A percentile compares a stretch with the other conserved stretches of the same genome.
These are phyloP conservation scores for Ormyrus thymus DNA, from an alignment of 2,888 invertebrate species.

Conservation along the genomic window DNA sequence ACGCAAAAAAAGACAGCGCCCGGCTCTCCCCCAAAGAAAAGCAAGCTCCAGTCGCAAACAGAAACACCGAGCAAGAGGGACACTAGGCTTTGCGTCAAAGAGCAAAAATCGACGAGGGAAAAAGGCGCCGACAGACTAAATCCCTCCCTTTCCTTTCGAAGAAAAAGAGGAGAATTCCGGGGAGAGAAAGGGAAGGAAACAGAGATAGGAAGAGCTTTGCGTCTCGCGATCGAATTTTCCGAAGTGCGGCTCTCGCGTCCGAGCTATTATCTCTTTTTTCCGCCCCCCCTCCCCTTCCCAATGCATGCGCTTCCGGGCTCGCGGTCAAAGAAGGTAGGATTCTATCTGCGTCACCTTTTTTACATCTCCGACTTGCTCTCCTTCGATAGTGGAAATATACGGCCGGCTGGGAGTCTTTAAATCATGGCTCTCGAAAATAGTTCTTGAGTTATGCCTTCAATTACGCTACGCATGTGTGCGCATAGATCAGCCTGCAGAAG, in stretches of 20 bases:
- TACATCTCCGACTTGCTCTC: not conserved
- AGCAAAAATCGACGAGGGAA: not conserved
- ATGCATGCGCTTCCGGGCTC: not conserved
- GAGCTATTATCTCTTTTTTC: not conserved
- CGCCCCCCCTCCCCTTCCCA: not conserved
- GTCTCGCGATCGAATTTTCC: conserved; percentile 42
- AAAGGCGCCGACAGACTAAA: conserved; percentile 2
- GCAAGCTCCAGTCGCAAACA: conserved; percentile 30
- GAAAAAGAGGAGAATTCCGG: not conserved
- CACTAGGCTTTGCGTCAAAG: conserved; percentile 19
- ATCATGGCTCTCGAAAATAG: not conserved
- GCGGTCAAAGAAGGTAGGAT: conserved; percentile 24
- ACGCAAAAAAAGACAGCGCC: too few species aligned
- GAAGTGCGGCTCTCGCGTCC: conserved; percentile 10
- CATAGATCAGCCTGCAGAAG: not conserved
- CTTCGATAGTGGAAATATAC: not conserved
- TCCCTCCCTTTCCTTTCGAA: not conserved
- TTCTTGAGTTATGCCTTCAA: not conserved
- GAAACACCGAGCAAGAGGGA: conserved; percentile 8
- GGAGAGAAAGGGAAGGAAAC: conserved; percentile 10
- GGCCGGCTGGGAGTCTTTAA: not conserved
- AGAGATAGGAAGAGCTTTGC: conserved; percentile 1
- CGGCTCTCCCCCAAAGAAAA: conserved; percentile 17
- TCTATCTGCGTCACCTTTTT: conserved; percentile 9
- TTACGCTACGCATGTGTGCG: not conserved